A percentile compares a stretch with the other conserved stretches of the same genome.
These are phyloP conservation scores for Mythimna ferrago DNA, from an alignment of 2,888 invertebrate genomes.

Conservation along the genomic window DNA sequence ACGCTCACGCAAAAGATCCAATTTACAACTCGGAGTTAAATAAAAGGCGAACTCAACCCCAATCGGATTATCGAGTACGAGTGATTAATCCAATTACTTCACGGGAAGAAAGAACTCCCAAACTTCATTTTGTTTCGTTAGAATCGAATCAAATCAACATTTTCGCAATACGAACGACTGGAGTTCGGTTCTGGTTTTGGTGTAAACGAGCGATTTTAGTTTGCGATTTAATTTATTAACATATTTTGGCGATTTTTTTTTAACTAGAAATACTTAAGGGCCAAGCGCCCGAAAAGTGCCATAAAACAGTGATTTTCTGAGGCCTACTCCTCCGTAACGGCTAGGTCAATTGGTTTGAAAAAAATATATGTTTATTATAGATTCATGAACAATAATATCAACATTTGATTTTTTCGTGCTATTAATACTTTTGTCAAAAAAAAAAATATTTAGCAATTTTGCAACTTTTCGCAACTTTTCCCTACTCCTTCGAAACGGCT, in stretches of 20 bases:
- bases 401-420: no score
- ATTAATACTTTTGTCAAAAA: no score
- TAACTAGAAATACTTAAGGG: no score
- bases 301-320: no score
- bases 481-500: no score
- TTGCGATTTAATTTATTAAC: background rate
- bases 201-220: constrained; percentile 34
- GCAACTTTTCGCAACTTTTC: no score
- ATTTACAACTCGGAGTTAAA: constrained; percentile 48
- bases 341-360: no score
- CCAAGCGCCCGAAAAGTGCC: no score
- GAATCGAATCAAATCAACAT: constrained; percentile 72
- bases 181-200: constrained; percentile 4
- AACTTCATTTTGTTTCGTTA: constrained; percentile 68
- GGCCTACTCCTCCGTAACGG: no score
- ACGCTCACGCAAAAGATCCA: constrained; percentile 33
- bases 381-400: no score
- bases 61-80: constrained; percentile 56
- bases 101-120: constrained; percentile 66
- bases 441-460: no score
- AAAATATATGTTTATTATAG: no score
- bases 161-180: constrained; percentile 56
- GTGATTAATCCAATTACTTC: constrained; percentile 75
- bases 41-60: constrained; percentile 49
- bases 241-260: background rate